Conservation (phyloP, 2,888 invertebrate species). For the Dioctria rufipes region DNA sequence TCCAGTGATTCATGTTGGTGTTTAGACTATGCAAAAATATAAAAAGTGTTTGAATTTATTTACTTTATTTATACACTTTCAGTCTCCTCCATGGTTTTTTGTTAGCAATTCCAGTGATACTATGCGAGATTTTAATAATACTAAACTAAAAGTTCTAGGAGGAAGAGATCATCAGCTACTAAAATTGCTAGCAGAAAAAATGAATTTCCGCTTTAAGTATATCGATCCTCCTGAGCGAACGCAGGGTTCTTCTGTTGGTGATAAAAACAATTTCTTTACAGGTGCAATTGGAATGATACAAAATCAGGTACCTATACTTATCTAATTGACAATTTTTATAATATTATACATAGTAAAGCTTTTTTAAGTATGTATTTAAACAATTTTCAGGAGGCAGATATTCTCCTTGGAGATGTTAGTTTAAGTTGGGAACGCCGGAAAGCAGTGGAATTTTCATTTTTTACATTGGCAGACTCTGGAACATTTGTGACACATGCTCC, state of each 20-base stretch:
- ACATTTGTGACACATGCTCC: slow-evolving; percentile 85
- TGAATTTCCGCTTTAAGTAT: slow-evolving; percentile 82
- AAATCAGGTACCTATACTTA: slow-evolving; percentile 74
- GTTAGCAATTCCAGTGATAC: slow-evolving; percentile 76
- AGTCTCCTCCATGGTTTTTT: slow-evolving; percentile 86
- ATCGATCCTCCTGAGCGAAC: slow-evolving; percentile 83
- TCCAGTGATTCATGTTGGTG: slow-evolving; percentile 79
- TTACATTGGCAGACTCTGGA: slow-evolving; percentile 83
- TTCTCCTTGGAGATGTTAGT: slow-evolving; percentile 83
- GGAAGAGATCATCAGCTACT: slow-evolving; percentile 82
- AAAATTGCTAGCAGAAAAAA: slow-evolving; percentile 75
- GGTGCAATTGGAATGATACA: slow-evolving; percentile 82
- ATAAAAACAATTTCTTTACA: slow-evolving; percentile 78
- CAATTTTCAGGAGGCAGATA: slow-evolving; percentile 76
- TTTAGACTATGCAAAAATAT: background rate
- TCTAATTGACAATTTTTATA: background rate
- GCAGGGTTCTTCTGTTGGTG: slow-evolving; percentile 76
- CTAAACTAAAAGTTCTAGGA: slow-evolving; percentile 73
- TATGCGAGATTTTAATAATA: background rate
- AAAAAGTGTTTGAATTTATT: too few species aligned
- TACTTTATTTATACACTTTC: background rate
- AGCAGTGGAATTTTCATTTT: slow-evolving; percentile 83
- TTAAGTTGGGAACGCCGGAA: slow-evolving; percentile 81
- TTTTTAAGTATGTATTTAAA: too few species aligned
- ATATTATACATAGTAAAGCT: too few species aligned